Evolutionary conservation across 2,797 vertebrate genomes (phyloP).

Genomic region (Anableps anableps): DNA sequence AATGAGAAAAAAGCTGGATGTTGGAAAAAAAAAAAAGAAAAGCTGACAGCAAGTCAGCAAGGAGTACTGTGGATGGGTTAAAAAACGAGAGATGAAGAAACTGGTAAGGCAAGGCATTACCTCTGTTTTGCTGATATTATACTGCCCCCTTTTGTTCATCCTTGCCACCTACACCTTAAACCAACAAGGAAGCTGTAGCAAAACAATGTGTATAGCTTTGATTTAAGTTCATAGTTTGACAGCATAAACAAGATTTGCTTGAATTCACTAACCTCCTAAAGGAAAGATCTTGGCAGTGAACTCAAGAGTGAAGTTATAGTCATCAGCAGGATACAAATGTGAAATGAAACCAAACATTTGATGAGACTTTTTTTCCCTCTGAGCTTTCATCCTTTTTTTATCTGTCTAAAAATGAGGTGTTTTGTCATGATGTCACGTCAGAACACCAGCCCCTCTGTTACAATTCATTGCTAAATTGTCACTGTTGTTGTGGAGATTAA

Average conservation of each 20-base stretch:
- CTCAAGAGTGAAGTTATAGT: constrained; percentile 53
- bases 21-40: constrained; percentile 45
- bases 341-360: constrained; percentile 55
- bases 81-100: constrained; percentile 59
- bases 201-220: constrained; percentile 57
- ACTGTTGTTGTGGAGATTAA: constrained; percentile 71
- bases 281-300: constrained; percentile 56
- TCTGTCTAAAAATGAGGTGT: constrained; percentile 53
- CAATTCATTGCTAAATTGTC: constrained; percentile 56
- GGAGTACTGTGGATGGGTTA: constrained; percentile 48
- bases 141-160: constrained; percentile 75
- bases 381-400: constrained; percentile 53
- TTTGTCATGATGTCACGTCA: constrained; percentile 67
- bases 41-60: constrained; percentile 48
- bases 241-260: constrained; percentile 51
- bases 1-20: constrained; percentile 55
- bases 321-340: constrained; percentile 44
- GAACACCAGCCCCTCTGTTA: constrained; percentile 46
- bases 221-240: constrained; percentile 67
- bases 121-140: constrained; percentile 59
- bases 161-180: constrained; percentile 44
- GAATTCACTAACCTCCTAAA: constrained; percentile 57
- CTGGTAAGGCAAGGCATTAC: constrained; percentile 33
- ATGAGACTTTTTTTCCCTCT: constrained; percentile 55
- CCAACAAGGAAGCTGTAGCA: constrained; percentile 34